Evolutionary conservation across 2,888 invertebrate genomes (phyloP), one percentile per base, ranked within the genome.

Genomic region (Mesorhabditis sp.): DNA sequence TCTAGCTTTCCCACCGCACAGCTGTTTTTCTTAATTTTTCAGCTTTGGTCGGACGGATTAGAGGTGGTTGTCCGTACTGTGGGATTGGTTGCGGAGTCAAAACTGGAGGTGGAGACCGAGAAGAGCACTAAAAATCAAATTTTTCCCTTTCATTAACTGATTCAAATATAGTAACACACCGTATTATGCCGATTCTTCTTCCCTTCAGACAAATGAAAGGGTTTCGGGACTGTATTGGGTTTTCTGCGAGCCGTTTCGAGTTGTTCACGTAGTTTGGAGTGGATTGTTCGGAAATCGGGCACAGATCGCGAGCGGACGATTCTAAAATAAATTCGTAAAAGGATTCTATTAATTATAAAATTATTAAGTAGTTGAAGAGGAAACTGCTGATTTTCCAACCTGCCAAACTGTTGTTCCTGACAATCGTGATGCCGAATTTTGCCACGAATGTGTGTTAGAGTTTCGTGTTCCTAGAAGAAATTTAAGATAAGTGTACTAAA

Each of bases 391-490:
- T 28, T 28, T 28, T 28, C 7, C 7, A 50, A 50, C 58, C 58
- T 50, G 58, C 7, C 7, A 50, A 13, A 10, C 58, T 50, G 58
- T 50, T 50, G 7, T n/a, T 10, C 58, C n/a, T 50, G 58, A n/a
- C 58, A 50, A 50, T 50, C 58, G 58, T 50, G 58, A n/a, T 50
- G 58, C n/a, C 58, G 7, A 1, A 50, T 50, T 50, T n/a, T 10
- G n/a, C 58, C 58, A 50, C 58, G 58, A 50, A 50, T 50, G n/a
- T 50, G 58, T n/a, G 58, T 50, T 50, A 50, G n/a, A 50, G 58
- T 50, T 50, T 50, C 58, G 58, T 50, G 58, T n/a, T 50, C 58
- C 58, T 50, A 50, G 10, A 50, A 13, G 58, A n/a, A n/a, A 50
- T 28, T 28, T 28, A 28, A 28, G 28, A 28, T 28, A 28, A 28